Evolutionary conservation across 2,797 vertebrate species (phyloP).

Genomic region (Ataeniobius toweri): DNA sequence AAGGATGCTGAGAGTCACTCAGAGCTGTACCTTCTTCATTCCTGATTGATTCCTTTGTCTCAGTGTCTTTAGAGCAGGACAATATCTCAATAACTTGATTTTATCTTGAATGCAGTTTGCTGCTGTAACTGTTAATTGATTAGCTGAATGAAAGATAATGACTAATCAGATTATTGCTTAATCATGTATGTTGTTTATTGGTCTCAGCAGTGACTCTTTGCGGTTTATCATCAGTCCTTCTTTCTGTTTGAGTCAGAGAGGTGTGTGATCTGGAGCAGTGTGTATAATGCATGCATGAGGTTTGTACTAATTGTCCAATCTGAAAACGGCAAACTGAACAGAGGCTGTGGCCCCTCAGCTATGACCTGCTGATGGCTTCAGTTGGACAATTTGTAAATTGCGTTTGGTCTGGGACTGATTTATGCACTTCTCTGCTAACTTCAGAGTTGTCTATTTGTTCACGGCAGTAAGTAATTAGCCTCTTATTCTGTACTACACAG

Average conservation of each 20-base stretch:
- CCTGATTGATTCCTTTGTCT: slow-evolving; percentile 41
- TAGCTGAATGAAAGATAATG: slow-evolving; percentile 11
- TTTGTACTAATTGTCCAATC: background rate
- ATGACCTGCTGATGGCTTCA: slow-evolving; percentile 5
- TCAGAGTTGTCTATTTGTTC: slow-evolving; percentile 32
- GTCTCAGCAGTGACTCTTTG: background rate
- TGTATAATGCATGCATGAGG: background rate
- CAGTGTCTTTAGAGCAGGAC: slow-evolving; percentile 3
- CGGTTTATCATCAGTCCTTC: background rate
- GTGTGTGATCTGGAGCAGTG: background rate
- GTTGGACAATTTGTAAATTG: background rate
- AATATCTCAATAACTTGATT: background rate
- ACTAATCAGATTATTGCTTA: background rate
- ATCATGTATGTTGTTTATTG: background rate
- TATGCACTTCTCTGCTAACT: slow-evolving; percentile 5
- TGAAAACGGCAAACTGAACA: background rate
- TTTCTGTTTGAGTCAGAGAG: background rate
- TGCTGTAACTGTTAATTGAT: background rate
- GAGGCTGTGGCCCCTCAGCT: background rate
- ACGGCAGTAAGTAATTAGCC: slow-evolving; percentile 50
- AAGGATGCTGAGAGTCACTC: slow-evolving; percentile 35
- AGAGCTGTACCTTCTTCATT: slow-evolving; percentile 17
- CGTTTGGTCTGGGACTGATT: slow-evolving; percentile 6
- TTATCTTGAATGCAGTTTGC: background rate
- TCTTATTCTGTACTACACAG: slow-evolving; percentile 29